These are phyloP conservation scores for Fragum sueziense DNA, from an alignment of 2,888 invertebrate species.

Conservation along the genomic window DNA sequence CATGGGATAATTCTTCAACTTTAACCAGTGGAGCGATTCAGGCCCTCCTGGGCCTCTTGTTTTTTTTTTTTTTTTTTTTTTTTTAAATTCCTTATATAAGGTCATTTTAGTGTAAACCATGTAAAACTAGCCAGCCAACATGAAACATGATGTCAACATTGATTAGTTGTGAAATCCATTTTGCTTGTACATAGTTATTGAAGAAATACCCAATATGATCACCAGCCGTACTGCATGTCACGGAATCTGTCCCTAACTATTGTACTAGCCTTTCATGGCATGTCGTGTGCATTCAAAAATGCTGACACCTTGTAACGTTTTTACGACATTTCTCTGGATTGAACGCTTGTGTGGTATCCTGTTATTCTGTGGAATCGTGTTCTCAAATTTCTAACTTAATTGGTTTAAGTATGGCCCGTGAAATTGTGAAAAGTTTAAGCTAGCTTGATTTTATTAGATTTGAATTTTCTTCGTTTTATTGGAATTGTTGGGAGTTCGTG, in stretches of 20 bases:
- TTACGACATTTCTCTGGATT: not conserved
- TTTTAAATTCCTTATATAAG: not conserved
- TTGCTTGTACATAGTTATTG: constrained; percentile 23
- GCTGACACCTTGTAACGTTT: constrained; percentile 8
- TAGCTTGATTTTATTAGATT: constrained; percentile 13
- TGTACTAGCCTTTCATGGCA: not conserved
- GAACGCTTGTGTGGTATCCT: not conserved
- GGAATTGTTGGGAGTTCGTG: constrained; percentile 12
- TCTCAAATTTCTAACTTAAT: constrained; percentile 3
- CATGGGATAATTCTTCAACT: no score
- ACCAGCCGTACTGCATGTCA: constrained; percentile 4
- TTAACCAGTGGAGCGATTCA: no score
- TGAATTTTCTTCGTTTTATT: constrained; percentile 6
- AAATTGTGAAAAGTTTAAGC: constrained; percentile 13
- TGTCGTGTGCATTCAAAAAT: constrained; percentile 12
- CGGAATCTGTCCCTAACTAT: constrained; percentile 5
- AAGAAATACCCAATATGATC: constrained; percentile 18
- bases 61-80: no score
- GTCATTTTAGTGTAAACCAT: not conserved
- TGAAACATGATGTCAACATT: constrained; percentile 15
- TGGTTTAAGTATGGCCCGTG: not conserved
- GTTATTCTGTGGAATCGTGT: not conserved
- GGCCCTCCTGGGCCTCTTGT: no score
- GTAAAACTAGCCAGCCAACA: constrained; percentile 1
- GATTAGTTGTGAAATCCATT: constrained; percentile 19